Base-by-base conservation (phyloP, 2,888 invertebrate genomes). In the Ichneumoninae sp. region DNA sequence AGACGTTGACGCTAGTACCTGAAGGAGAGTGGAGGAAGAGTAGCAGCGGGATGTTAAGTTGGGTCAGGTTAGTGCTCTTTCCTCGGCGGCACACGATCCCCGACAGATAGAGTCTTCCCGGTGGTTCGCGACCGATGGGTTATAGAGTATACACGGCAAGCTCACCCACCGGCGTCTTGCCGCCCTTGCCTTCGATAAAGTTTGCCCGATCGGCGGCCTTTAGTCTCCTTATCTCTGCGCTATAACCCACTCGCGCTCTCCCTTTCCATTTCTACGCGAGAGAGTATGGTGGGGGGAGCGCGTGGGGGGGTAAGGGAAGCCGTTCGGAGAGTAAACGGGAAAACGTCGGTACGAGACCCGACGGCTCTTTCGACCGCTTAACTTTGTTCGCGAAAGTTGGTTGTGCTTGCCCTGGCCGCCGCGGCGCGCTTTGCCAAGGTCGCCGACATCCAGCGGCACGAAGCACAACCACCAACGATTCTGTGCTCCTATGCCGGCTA, bases 371-470 rank as follows among this genome's bases (percentile, higher is more conserved):
- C 87, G 83, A 77, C 85, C 89, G 90, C 91, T 91, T 92, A 93
- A 93, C 93, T 93, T 93, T 93, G 93, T 93, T 93, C 91, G 83
- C 89, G 87, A 93, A 93, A 85, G 92, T 92, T 92, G 77, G 54
- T 44, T 44, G 65, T 76, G 73, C 47, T 57, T 69, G 69, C 47
- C 68, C 36, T 44, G 33, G 40, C 47, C 47, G 47, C 47, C 30
- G 33, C 33, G 19, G 10, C 47, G 60, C 57, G 86, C 83, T 86
- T 75, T 83, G 86, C 87, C 87, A 88, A 88, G 87, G 87, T 88
- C 87, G 85, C 85, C 84, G 81, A 81, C 81, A 81, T 78, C 81
- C 70, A 65, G 69, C 50, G 22, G 60, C 73, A 47, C 73, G 73
- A 60, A 83, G 68, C 73, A 81, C 26, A 75, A 52, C 66, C 69